Conservation (phyloP, 2,113 vertebrate species). For the Cochlearius cochlearius region DNA sequence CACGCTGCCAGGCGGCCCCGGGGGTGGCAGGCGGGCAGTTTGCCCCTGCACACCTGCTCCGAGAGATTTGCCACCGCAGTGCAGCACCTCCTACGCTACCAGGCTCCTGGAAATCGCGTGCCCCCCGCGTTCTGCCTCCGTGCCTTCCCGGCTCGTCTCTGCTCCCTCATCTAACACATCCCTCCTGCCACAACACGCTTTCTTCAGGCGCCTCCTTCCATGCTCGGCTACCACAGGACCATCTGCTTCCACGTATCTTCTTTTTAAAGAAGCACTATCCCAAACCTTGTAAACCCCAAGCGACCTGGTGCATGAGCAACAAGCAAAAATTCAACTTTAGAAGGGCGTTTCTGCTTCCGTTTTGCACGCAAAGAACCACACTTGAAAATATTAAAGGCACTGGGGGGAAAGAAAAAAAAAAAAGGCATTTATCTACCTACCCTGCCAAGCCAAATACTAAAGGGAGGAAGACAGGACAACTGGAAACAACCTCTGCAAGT, state of each 20-base stretch:
- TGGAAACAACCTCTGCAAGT: neutral
- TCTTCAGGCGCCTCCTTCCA: neutral
- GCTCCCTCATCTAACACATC: neutral
- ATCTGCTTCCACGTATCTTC: neutral
- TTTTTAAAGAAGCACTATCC: neutral
- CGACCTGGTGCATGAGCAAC: neutral
- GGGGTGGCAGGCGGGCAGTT: neutral
- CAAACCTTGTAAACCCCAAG: neutral
- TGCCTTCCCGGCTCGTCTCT: neutral
- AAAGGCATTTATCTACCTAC: neutral
- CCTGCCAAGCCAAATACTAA: neutral
- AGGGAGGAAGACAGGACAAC: neutral
- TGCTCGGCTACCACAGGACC: neutral
- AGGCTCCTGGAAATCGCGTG: neutral
- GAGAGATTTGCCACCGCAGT: neutral
- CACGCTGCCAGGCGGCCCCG: neutral
- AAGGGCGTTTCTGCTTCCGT: neutral
- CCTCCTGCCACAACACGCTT: neutral
- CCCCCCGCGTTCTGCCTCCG: neutral
- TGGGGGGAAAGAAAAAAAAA: neutral
- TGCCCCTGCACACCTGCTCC: constrained; percentile 48
- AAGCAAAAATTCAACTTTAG: neutral
- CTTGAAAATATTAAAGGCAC: neutral
- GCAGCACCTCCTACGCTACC: neutral
- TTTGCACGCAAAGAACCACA: neutral